Evolutionary conservation across 30 jellyfish, hydroid and myxozoan species (phyloP).

Genomic region (Euphysa ruthae): DNA sequence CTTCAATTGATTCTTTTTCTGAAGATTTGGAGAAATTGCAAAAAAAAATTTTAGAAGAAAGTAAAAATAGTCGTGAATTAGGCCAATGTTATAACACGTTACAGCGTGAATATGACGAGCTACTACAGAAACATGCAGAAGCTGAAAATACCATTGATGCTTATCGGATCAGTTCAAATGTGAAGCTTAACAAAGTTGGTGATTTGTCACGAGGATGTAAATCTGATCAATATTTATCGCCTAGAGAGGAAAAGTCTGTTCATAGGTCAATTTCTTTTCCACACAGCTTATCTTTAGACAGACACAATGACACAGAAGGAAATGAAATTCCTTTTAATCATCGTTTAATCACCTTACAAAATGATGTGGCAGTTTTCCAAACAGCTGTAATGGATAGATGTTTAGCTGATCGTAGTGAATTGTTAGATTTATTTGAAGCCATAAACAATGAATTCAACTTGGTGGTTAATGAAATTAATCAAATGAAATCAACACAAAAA

Average conservation of each 20-base stretch:
- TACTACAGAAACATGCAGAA: constrained; percentile 84
- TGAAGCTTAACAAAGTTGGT: not conserved
- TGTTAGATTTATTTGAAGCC: constrained; percentile 45
- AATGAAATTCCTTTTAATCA: too few species aligned
- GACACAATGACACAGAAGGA: constrained; percentile 6
- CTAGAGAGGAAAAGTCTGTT: not conserved
- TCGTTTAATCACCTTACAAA: constrained; percentile 2
- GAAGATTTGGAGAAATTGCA: too few species aligned
- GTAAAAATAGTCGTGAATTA: constrained; percentile 26
- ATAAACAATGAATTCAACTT: constrained; percentile 56
- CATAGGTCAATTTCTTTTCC: not conserved
- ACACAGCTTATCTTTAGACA: not conserved
- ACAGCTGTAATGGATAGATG: not conserved
- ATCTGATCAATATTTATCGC: not conserved
- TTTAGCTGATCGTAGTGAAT: constrained; percentile 26
- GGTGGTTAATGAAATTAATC: constrained; percentile 37
- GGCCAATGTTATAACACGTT: constrained; percentile 53
- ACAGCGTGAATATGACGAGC: constrained; percentile 58
- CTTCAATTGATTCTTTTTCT: too few species aligned
- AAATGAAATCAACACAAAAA: too few species aligned
- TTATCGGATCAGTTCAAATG: constrained; percentile 64
- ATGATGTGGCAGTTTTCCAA: constrained; percentile 13
- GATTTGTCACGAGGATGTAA: not conserved
- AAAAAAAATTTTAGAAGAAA: too few species aligned
- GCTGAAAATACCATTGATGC: constrained; percentile 91